A percentile compares a stretch with the other conserved stretches of the same genome.
Conservation (phyloP, 1,140 invertebrate genomes). For the Orius laevigatus region DNA sequence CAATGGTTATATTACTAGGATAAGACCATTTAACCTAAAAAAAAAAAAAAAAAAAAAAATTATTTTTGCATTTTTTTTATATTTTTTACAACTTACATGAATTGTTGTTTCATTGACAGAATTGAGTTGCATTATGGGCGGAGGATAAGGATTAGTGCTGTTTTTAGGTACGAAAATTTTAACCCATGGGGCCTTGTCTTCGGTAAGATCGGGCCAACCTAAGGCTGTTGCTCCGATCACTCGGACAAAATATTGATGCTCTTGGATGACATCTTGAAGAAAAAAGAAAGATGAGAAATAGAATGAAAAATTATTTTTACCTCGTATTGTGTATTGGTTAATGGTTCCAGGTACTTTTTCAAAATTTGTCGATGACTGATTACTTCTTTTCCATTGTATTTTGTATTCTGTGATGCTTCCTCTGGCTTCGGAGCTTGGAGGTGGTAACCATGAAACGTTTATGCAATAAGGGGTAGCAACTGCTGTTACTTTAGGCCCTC, state of each 20-base stretch:
- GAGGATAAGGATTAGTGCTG: constrained; percentile 22
- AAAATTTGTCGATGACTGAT: constrained; percentile 31
- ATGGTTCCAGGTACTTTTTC: constrained; percentile 28
- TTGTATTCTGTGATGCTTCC: constrained; percentile 41
- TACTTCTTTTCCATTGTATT: constrained; percentile 39
- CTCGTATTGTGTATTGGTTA: constrained; percentile 32
- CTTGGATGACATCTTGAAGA: constrained; percentile 32
- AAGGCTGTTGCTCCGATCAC: constrained; percentile 34
- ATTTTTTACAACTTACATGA: constrained; percentile 26
- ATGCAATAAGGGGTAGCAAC: constrained; percentile 34
- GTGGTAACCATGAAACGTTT: constrained; percentile 38
- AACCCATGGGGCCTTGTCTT: constrained; percentile 34
- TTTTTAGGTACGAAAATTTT: constrained; percentile 30
- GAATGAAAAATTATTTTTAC: constrained; percentile 24
- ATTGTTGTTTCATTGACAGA: constrained; percentile 29
- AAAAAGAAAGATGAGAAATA: neutral
- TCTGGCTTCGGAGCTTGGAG: constrained; percentile 36
- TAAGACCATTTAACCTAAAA: constrained; percentile 30
- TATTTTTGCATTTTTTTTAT: neutral
- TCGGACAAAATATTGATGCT: constrained; percentile 37
- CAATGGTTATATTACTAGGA: constrained; percentile 25
- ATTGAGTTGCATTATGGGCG: constrained; percentile 29
- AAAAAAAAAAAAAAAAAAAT: constrained; percentile 14
- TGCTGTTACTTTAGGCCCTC: constrained; percentile 36
- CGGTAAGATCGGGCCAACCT: constrained; percentile 32